These are phyloP conservation scores for Anneissia japonica DNA, from an alignment of 35 echinoderm and acorn worm genomes.

Conservation along the genomic window DNA sequence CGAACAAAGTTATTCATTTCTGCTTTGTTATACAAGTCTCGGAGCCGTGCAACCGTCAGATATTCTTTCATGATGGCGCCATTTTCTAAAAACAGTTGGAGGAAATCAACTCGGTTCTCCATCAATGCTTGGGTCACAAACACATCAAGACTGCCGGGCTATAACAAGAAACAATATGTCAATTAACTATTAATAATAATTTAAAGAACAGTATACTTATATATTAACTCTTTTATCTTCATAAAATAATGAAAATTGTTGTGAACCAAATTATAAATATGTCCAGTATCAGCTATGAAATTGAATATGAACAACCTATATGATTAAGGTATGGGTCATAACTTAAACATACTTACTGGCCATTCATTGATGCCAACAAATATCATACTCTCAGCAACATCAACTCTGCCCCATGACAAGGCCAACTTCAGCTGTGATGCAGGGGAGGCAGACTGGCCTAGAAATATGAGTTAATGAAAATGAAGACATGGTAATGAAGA, in stretches of 20 bases:
- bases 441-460: slow-evolving; percentile 44
- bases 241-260: background rate
- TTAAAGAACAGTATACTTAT: background rate
- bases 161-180: background rate
- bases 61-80: slow-evolving; percentile 86
- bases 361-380: slow-evolving; percentile 58
- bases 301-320: too few species aligned
- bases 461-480: background rate
- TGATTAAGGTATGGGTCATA: too few species aligned
- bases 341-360: slow-evolving; percentile 56
- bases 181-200: background rate
- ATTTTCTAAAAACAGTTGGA: slow-evolving; percentile 64
- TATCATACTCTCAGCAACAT: slow-evolving; percentile 71
- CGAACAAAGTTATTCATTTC: slow-evolving; percentile 15
- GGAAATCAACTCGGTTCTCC: slow-evolving; percentile 66
- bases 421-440: slow-evolving; percentile 59
- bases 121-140: slow-evolving; percentile 66
- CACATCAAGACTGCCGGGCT: slow-evolving; percentile 46
- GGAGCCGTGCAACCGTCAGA: slow-evolving; percentile 59
- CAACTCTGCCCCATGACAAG: slow-evolving; percentile 71
- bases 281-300: too few species aligned
- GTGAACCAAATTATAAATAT: background rate
- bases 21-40: slow-evolving; percentile 61
- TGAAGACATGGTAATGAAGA: background rate
- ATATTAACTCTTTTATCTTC: background rate